These are phyloP conservation scores for Eristalis pertinax DNA, from an alignment of 2,888 invertebrate species.

Conservation along the genomic window DNA sequence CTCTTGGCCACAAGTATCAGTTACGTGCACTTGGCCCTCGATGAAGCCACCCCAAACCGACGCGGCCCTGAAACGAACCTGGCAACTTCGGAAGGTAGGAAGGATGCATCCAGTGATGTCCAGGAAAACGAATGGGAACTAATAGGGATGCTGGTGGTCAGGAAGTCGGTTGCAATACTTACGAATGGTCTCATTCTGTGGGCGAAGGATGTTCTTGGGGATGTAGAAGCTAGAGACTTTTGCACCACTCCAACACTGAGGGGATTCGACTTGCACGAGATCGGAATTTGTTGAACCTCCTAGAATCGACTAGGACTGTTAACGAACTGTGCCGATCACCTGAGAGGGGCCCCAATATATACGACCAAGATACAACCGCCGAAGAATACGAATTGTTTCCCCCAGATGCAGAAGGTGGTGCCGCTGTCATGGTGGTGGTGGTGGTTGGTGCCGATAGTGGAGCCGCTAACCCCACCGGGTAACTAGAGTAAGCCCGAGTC, in stretches of 20 bases:
- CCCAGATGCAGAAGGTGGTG: conserved; percentile 67
- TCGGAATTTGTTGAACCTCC: conserved; percentile 80
- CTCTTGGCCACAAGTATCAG: conserved; percentile 10
- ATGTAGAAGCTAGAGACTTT: neutral
- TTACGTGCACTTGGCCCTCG: conserved; percentile 34
- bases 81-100: conserved; percentile 1
- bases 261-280: conserved; percentile 44
- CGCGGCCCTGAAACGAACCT: neutral
- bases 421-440: conserved; percentile 15
- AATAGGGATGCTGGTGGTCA: conserved; percentile 24
- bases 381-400: conserved; percentile 70
- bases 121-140: conserved; percentile 1
- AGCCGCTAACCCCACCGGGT: conserved; percentile 48
- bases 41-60: neutral
- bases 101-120: conserved; percentile 12
- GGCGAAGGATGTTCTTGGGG: conserved; percentile 23
- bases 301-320: conserved; percentile 82
- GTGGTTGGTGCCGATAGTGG: conserved; percentile 16
- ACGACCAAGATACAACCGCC: conserved; percentile 72
- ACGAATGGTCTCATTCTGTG: conserved; percentile 80
- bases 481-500: conserved; percentile 37
- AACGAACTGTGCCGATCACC: conserved; percentile 81
- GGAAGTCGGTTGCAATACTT: conserved; percentile 76
- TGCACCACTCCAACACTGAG: conserved; percentile 62
- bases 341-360: conserved; percentile 80